Evolutionary conservation across 2,888 invertebrate genomes (phyloP).

Genomic region (Campoletis raptor): DNA sequence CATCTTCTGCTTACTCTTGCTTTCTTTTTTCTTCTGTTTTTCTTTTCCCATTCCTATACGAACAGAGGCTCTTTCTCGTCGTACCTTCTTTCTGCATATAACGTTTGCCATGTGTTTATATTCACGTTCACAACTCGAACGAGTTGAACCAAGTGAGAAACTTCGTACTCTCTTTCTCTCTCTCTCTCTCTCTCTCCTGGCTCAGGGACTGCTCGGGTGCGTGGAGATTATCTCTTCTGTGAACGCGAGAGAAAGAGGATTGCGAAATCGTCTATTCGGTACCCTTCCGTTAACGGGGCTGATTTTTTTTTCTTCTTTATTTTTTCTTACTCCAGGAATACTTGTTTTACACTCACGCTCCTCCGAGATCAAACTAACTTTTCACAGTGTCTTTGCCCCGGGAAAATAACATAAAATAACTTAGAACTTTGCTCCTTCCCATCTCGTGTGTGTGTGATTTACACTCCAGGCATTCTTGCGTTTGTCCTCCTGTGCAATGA

Average conservation of each 20-base stretch:
- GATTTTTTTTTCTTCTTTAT: slow-evolving; percentile 52
- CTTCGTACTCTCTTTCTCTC: slow-evolving; percentile 5
- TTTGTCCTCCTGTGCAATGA: neutral
- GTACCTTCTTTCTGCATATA: slow-evolving; percentile 22
- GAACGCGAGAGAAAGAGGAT: slow-evolving; percentile 15
- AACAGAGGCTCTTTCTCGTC: slow-evolving; percentile 10
- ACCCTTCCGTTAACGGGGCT: slow-evolving; percentile 50
- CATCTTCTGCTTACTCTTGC: too few relatives aligned
- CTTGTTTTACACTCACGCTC: neutral
- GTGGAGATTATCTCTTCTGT: slow-evolving; percentile 63
- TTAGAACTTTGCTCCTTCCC: neutral
- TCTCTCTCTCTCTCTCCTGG: too few relatives aligned
- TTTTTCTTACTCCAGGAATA: neutral
- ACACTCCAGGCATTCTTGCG: neutral
- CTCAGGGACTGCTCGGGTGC: slow-evolving; percentile 44
- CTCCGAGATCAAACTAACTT: neutral
- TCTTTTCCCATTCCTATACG: slow-evolving; percentile 2
- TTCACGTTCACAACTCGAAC: neutral
- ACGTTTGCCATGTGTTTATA: slow-evolving; percentile 2
- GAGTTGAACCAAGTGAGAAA: slow-evolving; percentile 44
- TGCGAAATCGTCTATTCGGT: slow-evolving; percentile 52
- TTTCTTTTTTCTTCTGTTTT: neutral
- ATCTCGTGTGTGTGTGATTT: neutral
- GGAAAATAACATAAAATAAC: neutral
- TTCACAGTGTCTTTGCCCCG: neutral